phyloP scores from a whole-genome alignment of 2,113 vertebrate species.

The Romanogobio albipinnatus region DNA sequence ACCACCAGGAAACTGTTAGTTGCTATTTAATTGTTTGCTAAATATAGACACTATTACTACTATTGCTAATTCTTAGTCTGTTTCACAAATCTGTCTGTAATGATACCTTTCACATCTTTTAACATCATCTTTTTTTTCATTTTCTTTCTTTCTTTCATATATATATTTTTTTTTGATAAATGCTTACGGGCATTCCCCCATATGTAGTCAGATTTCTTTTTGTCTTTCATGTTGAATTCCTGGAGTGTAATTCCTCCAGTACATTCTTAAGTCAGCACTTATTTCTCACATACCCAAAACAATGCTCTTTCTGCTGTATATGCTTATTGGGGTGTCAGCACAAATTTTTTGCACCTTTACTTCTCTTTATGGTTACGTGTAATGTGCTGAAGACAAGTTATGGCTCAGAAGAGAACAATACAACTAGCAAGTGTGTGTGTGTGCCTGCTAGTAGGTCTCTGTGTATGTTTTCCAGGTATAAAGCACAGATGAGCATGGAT shows the following conservation, averaged over 20 bases:
- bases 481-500: slow-evolving; percentile 12
- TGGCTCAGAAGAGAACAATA: slow-evolving; percentile 30
- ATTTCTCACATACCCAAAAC: slow-evolving; percentile 56
- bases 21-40: background rate
- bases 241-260: slow-evolving; percentile 46
- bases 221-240: slow-evolving; percentile 56
- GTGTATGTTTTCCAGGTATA: slow-evolving; percentile 17
- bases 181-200: slow-evolving; percentile 17
- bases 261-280: slow-evolving; percentile 63
- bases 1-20: background rate
- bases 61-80: background rate
- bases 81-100: background rate
- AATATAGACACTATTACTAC: background rate
- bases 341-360: slow-evolving; percentile 56
- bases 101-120: background rate
- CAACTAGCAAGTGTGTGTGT: slow-evolving; percentile 30
- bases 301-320: slow-evolving; percentile 40
- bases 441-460: background rate
- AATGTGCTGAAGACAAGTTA: slow-evolving; percentile 51
- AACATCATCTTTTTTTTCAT: too few species aligned
- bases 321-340: slow-evolving; percentile 62
- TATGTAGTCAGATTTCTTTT: background rate
- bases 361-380: slow-evolving; percentile 55
- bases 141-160: background rate
- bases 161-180: background rate